These are phyloP conservation scores for Todiramphus saurophagus DNA, from an alignment of 2,113 vertebrate species.

Conservation along the genomic window DNA sequence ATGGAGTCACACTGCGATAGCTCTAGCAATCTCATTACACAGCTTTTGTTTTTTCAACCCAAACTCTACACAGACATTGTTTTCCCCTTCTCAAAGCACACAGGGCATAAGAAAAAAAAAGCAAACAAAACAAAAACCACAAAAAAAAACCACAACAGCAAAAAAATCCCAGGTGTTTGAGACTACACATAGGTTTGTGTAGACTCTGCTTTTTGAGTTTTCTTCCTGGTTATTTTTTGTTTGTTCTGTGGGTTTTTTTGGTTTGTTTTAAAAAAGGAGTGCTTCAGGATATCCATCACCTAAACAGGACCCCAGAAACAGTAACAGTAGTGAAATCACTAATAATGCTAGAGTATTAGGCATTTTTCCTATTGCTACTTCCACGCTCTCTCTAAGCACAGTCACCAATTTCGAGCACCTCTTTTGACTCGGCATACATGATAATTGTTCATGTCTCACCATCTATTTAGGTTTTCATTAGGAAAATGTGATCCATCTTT, in stretches of 20 bases:
- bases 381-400: background rate
- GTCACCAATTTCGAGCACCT: background rate
- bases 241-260: no score
- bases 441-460: background rate
- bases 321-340: background rate
- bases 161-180: background rate
- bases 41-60: constrained; percentile 20
- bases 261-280: rapidly evolving
- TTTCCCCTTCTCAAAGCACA: background rate
- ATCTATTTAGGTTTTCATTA: background rate
- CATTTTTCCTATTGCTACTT: background rate
- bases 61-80: background rate
- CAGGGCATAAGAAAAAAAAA: background rate
- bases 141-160: background rate
- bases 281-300: background rate
- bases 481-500: background rate
- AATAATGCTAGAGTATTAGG: background rate
- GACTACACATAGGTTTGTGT: background rate
- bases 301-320: background rate
- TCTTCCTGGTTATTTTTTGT: background rate
- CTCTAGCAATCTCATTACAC: background rate
- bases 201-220: background rate
- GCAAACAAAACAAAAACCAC: background rate
- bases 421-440: background rate
- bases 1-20: background rate